Base-by-base conservation (phyloP, 1,140 invertebrate genomes). In the Heliconius hewitsoni region DNA sequence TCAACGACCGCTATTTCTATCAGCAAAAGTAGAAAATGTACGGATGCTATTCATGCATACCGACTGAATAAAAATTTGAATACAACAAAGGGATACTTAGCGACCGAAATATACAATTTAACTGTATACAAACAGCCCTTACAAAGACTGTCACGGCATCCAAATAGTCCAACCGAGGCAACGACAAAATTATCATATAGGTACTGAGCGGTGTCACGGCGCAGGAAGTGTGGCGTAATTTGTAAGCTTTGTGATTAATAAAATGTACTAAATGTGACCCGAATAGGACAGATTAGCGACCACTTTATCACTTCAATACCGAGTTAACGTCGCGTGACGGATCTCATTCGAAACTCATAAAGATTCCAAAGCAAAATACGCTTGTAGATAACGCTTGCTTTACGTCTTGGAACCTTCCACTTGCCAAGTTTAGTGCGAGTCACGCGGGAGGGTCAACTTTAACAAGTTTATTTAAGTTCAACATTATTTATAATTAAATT, bases 231-330 rank as follows among this genome's bases (percentile, higher is more conserved):
- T 87, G 87, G 85, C 82, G 93, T 93, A 92, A 93, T 94, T 94
- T 94, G 93, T 93, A 92, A 92, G 88, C 89, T 93, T 94, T 93
- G 90, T 93, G 92, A 94, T 94, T 94, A 94, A 94, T 94, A 94
- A 94, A 93, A 87, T 93, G 90, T 92, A 93, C 90, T 93, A 93
- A 94, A 90, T 94, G 93, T 90, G 91, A 87, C 93, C 89, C 89
- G 89, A 93, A 93, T 93, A 90, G 91, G 90, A 92, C 91, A 93
- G 93, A 94, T 94, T 94, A 94, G 93, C 92, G 92, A 86, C 84
- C 93, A 91, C 88, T 94, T 94, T 94, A 94, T 93, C 93, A 94
- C 93, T 91, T 93, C 90, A 90, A 93, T 94, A 89, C 92, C 87
- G 85, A 92, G 93, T 93, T 91, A 93, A 93, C 91, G 91, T 94